Evolutionary conservation across 2,797 vertebrate genomes (phyloP), one percentile per base, ranked within the genome.

Genomic region (Sylvilagus floridanus): DNA sequence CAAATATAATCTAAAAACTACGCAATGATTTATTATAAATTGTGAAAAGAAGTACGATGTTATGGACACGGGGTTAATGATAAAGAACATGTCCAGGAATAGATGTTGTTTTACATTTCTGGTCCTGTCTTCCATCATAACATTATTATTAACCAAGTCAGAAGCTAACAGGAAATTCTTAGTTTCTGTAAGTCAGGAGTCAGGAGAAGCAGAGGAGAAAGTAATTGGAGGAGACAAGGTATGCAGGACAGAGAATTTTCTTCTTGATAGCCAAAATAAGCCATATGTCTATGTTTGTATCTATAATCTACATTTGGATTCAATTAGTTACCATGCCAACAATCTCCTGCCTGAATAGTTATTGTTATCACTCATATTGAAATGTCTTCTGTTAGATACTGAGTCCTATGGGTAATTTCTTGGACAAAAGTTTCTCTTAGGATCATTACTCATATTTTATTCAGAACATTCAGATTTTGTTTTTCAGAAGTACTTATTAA

Each of bases 401-500:
- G 72, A 35, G 30, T 95, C n/a, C 21, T 85, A 37, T 35, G 68
- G 50, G 50, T 57, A 91, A 93, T 32, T 81, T 90, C 8, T 24
- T 47, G 13, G 28, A 50, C 30, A 90, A 89, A 95, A 78, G 68
- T 77, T 95, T 93, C 10, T 78, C 2, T 73, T 62, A 83, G 7
- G 47, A 86, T 88, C 26, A 84, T 84, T 62, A 82, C n/a, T 84
- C 28, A 26, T 22, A 78, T 62, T 91, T 82, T 89, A 82, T 75
- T 88, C 42, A 88, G 47, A 92, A 77, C 75, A 94, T 66, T 95
- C 62, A 85, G 7, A 81, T 88, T 94, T 92, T 73, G 16, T 69
- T 75, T 93, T 66, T 93, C 19, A 84, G 52, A 95, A 84, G 13
- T 0, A 66, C 21, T 93, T 47, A 52, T 22, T 57, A 96, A 86